Conservation (phyloP, 2,113 vertebrate genomes). For the Camelus dromedarius region DNA sequence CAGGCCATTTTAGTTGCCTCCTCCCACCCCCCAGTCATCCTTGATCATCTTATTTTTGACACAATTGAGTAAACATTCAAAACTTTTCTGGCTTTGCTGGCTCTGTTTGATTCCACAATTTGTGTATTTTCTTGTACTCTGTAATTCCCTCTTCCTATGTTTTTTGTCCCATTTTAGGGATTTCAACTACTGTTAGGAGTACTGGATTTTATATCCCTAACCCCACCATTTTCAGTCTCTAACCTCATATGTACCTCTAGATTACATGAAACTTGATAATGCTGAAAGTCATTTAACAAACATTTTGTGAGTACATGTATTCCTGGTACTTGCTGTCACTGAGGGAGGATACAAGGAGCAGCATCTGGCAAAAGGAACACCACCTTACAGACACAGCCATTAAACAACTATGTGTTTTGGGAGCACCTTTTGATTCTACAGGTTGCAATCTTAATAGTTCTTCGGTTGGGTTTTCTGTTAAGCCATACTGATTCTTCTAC, state of each 20-base stretch:
- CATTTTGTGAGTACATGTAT: not conserved
- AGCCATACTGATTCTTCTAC: not conserved
- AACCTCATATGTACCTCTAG: not conserved
- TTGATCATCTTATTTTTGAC: not conserved
- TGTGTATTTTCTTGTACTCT: not conserved
- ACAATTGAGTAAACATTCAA: not conserved
- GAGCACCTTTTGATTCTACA: not conserved
- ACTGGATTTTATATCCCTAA: constrained; percentile 11
- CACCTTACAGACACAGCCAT: not conserved
- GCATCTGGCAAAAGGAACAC: not conserved
- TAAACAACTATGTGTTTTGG: not conserved
- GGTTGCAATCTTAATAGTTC: not conserved
- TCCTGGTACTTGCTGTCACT: not conserved
- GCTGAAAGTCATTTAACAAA: not conserved
- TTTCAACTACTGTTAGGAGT: not conserved
- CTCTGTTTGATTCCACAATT: not conserved
- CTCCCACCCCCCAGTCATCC: not conserved
- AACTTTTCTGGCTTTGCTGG: not conserved
- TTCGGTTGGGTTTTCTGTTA: constrained; percentile 24
- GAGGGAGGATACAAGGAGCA: not conserved
- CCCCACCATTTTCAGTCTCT: not conserved
- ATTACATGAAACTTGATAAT: constrained; percentile 12
- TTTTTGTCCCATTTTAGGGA: not conserved
- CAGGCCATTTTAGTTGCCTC: not conserved
- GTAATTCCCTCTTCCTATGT: not conserved